Evolutionary conservation across 2,113 vertebrate species (phyloP).

Genomic region (Proterorhinus semilunaris): DNA sequence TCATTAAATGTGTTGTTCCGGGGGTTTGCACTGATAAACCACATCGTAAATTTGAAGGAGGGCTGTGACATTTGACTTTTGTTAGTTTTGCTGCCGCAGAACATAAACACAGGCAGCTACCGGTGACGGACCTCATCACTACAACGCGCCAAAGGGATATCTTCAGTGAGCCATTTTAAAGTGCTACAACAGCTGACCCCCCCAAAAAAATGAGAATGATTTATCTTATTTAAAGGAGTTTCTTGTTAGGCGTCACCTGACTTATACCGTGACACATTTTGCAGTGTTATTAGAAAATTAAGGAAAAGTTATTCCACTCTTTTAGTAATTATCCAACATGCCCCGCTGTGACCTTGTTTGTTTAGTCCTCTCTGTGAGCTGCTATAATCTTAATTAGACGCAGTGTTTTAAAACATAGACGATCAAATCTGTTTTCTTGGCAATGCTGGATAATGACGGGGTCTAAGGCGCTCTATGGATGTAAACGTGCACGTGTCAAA

Average conservation of each 20-base stretch:
- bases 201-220: no score
- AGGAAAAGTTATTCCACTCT: background rate
- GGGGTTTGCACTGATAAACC: background rate
- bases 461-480: background rate
- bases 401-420: background rate
- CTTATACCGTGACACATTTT: no score
- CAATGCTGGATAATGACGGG: background rate
- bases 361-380: background rate
- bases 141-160: no score
- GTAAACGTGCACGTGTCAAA: background rate
- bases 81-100: background rate
- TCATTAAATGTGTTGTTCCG: background rate
- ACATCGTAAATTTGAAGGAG: constrained; percentile 4
- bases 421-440: background rate
- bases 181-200: no score
- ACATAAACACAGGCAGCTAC: no score
- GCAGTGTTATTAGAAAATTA: no score
- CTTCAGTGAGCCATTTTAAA: no score
- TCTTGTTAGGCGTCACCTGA: no score
- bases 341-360: background rate
- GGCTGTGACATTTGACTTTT: constrained; percentile 5
- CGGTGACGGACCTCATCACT: background rate
- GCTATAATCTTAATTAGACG: background rate
- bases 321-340: background rate
- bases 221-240: no score